phyloP scores from a whole-genome alignment of 2,113 vertebrate species.

The Acrocephalus kingi region DNA sequence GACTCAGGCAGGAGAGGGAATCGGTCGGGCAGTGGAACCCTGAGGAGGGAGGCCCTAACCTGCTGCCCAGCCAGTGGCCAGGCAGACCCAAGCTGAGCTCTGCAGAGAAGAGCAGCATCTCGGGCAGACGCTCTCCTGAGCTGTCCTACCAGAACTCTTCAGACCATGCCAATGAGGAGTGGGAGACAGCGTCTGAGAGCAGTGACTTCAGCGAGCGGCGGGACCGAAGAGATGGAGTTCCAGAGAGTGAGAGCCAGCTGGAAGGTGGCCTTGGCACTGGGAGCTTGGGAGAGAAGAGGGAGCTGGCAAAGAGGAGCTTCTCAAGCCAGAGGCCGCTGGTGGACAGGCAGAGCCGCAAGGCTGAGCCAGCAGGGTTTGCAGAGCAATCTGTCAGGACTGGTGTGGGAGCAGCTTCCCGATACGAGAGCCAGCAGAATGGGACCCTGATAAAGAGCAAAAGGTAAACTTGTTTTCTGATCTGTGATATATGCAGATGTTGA shows the following conservation, averaged over 20 bases:
- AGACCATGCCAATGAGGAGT: conserved; percentile 87
- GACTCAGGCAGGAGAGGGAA: conserved; percentile 89
- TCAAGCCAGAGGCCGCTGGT: conserved; percentile 93
- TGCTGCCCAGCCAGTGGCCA: conserved; percentile 84
- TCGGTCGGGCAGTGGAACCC: conserved; percentile 85
- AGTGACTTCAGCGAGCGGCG: conserved; percentile 92
- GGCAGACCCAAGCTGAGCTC: conserved; percentile 73
- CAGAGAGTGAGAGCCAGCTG: conserved; percentile 74
- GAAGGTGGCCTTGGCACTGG: conserved; percentile 77
- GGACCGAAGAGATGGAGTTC: conserved; percentile 76
- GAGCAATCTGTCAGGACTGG: conserved; percentile 79
- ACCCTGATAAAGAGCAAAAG: conserved; percentile 84
- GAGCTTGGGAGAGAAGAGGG: conserved; percentile 87
- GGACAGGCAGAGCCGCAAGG: conserved; percentile 92
- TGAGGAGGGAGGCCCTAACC: conserved; percentile 82
- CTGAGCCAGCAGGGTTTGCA: conserved; percentile 81
- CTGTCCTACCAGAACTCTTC: conserved; percentile 80
- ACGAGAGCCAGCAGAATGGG: conserved; percentile 86
- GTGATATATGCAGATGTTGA: accelerated
- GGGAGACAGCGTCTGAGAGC: conserved; percentile 96
- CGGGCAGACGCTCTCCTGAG: conserved; percentile 70
- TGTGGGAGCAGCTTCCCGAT: conserved; percentile 76
- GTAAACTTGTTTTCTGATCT: conserved; percentile 63
- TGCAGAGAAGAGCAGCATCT: conserved; percentile 77
- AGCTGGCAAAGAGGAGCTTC: conserved; percentile 95